Base-by-base conservation (phyloP, 1,140 invertebrate genomes). In the Palaemon carinicauda region DNA sequence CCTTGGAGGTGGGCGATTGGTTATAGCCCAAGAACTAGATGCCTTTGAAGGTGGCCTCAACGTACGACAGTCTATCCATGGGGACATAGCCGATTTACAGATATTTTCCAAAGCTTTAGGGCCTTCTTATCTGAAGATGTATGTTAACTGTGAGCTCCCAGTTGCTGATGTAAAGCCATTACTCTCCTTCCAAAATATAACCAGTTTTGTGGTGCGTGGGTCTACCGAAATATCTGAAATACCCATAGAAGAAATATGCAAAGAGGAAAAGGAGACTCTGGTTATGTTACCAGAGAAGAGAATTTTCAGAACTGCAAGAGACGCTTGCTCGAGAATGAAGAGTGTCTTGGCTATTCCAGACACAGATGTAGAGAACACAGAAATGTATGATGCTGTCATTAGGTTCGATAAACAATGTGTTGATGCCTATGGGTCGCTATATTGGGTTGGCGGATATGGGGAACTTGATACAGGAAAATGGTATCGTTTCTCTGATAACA, bases 1-100 rank as follows among this genome's bases (percentile, higher is more conserved):
- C 27, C n/a, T n/a, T 12, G 79, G 79, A 15, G 79, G 79, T 4
- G 79, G 79, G 24, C 79, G 79, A 12, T 19, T 80, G 54, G 79
- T 80, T 27, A 56, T 80, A 31, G 79, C 53, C 14, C 79, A 80
- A 54, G 60, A 80, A 19, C 19, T 80, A 29, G 54, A 65, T 29
- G 14, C 52, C n/a, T 17, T 54, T 7, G 79, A 60, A 1, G 79
- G 79, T 9, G 54, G 29, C 33, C 65, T 80, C 27, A 29, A 29
- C 79, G 52, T 80, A 12, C 19, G 19, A 2, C 54, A 80, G 54
- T n/a, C 54, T 17, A 21, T 80, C 29, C 54, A 80, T 29, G 79
- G 52, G 1, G 53, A 80, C 53, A 21, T 80, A 4, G 53, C 31
- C 33, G 53, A 80, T 56, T 69, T 60, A 3, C 21, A 24, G 52